Evolutionary conservation across 1,140 invertebrate genomes (phyloP), one percentile per base, ranked within the genome.

Genomic region (Zaprionus africanus): DNA sequence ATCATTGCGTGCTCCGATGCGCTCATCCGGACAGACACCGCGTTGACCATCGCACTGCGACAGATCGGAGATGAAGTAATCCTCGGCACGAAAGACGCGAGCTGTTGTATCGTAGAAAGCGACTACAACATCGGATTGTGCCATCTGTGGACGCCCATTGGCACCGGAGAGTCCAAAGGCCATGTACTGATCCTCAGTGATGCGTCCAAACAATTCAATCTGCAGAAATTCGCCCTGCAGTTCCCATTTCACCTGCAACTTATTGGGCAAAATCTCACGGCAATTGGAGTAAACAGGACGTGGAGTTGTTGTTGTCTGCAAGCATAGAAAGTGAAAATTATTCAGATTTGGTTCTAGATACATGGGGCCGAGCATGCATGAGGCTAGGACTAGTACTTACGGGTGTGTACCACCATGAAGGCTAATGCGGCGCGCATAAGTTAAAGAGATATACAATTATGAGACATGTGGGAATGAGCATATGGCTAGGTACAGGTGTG

Each of bases 321-420:
- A 90, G 51, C 56, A 85, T 26, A 73, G 38, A 38, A n/a, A 26
- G 7, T 0, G 9, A 6, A 46, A 6, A 81, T 59, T 9, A n/a
- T 4, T 75, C 5, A 63, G 51, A 41, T n/a, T 36, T 5, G 2
- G 2, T 0, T 17, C 36, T 1, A n/a, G 7, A 11, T 15, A 12
- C 15, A 12, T 5, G 1, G 12, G 15, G 15, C 26, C 43, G 70
- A 79, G 58, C 81, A 87, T 81, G 81, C 84, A 81, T 78, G 78
- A 69, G 64, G 58, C 78, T 65, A 71, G 79, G 68, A 57, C 85
- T 87, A 87, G 81, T 94, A 96, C 96, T 97, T 95, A 97, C 97
- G 93, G 96, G 96, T 93, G 96, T 96, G 93, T 97, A 97, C 96
- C 97, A 97, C 97, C 96, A 97, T 85, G 96, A 95, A 91, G 96